A percentile compares a stretch with the other conserved stretches of the same genome.
These are phyloP conservation scores for Raja brachyura DNA, from an alignment of 2,113 vertebrate genomes.

Conservation along the genomic window DNA sequence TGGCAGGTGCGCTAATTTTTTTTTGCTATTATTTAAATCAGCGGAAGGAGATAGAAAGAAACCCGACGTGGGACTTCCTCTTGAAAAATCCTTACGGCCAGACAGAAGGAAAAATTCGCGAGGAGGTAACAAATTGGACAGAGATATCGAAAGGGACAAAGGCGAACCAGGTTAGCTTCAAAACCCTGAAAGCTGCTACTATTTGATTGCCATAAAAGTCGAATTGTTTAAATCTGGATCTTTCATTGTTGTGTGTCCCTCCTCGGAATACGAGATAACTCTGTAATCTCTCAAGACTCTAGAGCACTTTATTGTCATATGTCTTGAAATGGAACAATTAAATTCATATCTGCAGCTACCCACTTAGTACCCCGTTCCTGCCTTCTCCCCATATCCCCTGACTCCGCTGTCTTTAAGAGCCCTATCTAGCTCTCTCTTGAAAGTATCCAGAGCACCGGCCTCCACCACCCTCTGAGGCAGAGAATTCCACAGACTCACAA, in stretches of 20 bases:
- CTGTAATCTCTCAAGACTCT: not conserved
- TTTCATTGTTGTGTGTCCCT: not conserved
- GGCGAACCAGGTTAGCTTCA: conserved; percentile 34
- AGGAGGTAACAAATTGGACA: conserved; percentile 10
- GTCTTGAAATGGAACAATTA: too few relatives aligned
- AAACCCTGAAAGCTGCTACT: not conserved
- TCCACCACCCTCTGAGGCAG: too few relatives aligned
- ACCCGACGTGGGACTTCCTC: not conserved
- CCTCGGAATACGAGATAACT: not conserved
- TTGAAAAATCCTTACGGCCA: not conserved
- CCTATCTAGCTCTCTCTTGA: too few relatives aligned
- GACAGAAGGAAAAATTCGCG: not conserved
- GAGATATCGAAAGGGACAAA: conserved; percentile 21
- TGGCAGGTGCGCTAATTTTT: not conserved
- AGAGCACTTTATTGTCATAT: too few relatives aligned
- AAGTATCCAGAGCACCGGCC: too few relatives aligned
- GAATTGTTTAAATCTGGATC: not conserved
- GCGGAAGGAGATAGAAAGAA: conserved; percentile 35
- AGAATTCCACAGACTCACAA: too few relatives aligned
- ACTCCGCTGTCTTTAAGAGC: too few relatives aligned
- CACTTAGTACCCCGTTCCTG: too few relatives aligned
- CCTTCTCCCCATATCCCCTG: too few relatives aligned
- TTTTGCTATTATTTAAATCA: not conserved
- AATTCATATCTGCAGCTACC: too few relatives aligned
- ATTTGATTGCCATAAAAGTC: not conserved